Evolutionary conservation across 2,888 invertebrate genomes (phyloP).

Genomic region (Xestia c-nigrum): DNA sequence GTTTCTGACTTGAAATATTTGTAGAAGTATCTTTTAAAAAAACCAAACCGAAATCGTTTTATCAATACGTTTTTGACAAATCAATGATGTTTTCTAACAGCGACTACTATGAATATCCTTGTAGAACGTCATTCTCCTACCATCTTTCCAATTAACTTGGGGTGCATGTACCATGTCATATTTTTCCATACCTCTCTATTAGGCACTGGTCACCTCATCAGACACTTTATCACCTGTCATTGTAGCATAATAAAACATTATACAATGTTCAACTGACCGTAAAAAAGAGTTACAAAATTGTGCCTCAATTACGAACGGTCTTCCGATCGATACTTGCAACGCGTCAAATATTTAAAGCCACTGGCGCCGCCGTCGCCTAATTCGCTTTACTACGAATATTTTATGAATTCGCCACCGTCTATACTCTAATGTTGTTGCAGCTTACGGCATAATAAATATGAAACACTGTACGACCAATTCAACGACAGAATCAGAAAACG

Average conservation of each 20-base stretch:
- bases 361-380: slow-evolving; percentile 14
- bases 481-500: background rate
- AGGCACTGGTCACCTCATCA: no score
- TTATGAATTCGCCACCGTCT: slow-evolving; percentile 23
- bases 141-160: no score
- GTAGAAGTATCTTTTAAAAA: background rate
- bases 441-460: slow-evolving; percentile 56
- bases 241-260: background rate
- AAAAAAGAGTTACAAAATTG: slow-evolving; percentile 1
- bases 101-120: no score
- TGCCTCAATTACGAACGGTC: background rate
- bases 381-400: slow-evolving; percentile 36
- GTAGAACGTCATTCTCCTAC: no score
- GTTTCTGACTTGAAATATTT: no score
- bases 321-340: slow-evolving; percentile 34
- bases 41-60: background rate
- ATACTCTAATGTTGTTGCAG: slow-evolving; percentile 45
- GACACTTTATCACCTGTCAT: background rate
- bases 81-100: no score
- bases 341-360: slow-evolving; percentile 44
- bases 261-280: no score
- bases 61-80: background rate
- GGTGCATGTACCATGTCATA: no score
- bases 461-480: slow-evolving; percentile 30
- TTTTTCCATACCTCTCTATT: no score